phyloP scores from a whole-genome alignment of 1,140 invertebrate species.

The Orius laevigatus region DNA sequence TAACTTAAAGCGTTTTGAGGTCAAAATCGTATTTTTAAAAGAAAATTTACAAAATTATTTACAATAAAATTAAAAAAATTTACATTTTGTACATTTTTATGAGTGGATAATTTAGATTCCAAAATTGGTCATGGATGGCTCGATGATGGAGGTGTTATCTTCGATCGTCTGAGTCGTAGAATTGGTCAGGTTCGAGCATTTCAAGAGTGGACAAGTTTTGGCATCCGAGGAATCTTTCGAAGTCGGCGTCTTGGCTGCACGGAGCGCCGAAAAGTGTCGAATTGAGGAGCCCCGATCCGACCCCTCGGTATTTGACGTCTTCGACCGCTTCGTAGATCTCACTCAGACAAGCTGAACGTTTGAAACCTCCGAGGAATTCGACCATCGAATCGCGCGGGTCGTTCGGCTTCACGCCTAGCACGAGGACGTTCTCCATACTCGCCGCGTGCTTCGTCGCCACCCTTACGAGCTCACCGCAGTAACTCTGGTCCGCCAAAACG shows the following conservation, averaged over 20 bases:
- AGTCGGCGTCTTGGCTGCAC: background rate
- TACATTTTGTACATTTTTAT: no score
- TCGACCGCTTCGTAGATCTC: background rate
- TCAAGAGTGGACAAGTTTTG: conserved; percentile 14
- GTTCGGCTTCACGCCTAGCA: background rate
- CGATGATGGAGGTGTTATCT: background rate
- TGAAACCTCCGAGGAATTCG: background rate
- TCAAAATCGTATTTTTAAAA: no score
- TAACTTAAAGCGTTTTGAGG: no score
- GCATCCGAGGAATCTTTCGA: conserved; percentile 3
- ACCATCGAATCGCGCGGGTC: background rate
- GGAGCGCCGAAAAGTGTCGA: conserved; percentile 4
- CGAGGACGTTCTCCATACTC: background rate
- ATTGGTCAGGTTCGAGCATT: conserved; percentile 12
- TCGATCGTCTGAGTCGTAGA: background rate
- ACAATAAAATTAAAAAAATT: no score
- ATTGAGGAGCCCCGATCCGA: background rate
- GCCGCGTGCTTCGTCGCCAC: conserved; percentile 1
- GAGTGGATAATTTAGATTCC: no score
- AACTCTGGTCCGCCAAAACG: conserved; percentile 34
- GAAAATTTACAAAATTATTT: no score
- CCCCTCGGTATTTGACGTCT: background rate
- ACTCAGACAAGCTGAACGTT: background rate
- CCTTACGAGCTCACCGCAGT: conserved; percentile 27
- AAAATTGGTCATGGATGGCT: no score